phyloP scores from a whole-genome alignment of 2,113 vertebrate species.

The Coryphaenoides rupestris region DNA sequence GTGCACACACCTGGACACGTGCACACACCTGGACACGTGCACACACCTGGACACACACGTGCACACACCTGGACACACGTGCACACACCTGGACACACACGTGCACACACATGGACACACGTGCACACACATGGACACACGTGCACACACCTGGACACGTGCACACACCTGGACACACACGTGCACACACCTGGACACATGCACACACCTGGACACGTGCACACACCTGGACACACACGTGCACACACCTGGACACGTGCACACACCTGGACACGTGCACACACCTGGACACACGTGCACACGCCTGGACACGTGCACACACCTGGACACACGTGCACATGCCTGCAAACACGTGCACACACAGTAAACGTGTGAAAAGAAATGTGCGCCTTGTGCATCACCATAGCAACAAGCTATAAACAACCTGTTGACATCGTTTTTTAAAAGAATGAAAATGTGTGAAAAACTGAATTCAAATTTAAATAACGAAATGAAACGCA shows the following conservation, averaged over 20 bases:
- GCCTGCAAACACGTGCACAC: too few relatives aligned
- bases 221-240: background rate
- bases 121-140: background rate
- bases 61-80: background rate
- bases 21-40: background rate
- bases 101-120: background rate
- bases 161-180: background rate
- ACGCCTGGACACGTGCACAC: too few relatives aligned
- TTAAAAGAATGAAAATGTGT: background rate
- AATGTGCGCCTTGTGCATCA: too few relatives aligned
- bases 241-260: background rate
- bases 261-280: too few relatives aligned
- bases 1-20: too few relatives aligned
- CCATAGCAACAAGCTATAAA: too few relatives aligned
- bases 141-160: background rate
- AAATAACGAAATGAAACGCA: background rate
- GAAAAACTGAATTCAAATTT: background rate
- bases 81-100: background rate
- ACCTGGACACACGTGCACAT: too few relatives aligned
- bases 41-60: background rate
- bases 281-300: too few relatives aligned
- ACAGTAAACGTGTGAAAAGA: too few relatives aligned
- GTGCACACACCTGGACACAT: background rate
- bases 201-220: background rate
- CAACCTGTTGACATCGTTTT: too few relatives aligned